Evolutionary conservation across 2,888 invertebrate genomes (phyloP), one percentile per base, ranked within the genome.

Genomic region (Yponomeuta cagnagella): DNA sequence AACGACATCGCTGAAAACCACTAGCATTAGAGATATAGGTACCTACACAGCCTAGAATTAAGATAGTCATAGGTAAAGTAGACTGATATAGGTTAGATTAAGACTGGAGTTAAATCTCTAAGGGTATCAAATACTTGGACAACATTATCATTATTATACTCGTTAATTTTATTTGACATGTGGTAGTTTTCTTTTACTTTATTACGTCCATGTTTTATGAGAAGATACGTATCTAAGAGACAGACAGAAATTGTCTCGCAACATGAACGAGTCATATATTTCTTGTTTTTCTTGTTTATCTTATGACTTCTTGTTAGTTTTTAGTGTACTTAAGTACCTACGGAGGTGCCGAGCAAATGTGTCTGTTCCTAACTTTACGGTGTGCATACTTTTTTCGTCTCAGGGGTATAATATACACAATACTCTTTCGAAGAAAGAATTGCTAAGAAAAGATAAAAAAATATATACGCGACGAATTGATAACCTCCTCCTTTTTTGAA

Each of bases 21-120:
- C 52, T 58, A 58, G 15, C 15, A 15, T 12, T 58, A 58, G 52
- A 15, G 12, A 58, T 58, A 23, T 23, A 23, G 23, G 23, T 23
- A 58, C 2, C 1, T 58, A 58, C 2, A 52, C 52, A 52, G 2
- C 9, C 12, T 58, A 15, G 12, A 58, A 15, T 15, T 58, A 58
- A 58, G 52, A 48, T 72, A 72, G 71, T 64, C 70, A 75, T 73
- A 74, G 70, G 77, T 75, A 74, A 75, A 74, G 79, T 83, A 81
- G 83, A 84, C 83, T 84, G 83, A 83, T 77, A 81, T 77, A 74
- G 73, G 73, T 71, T 80, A 80, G 76, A 72, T 73, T 80, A 79
- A 78, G 76, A 15, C 72, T 76, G 37, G 30, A 66, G 52, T 74
- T 75, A 74, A 80, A 80, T 81, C 76, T 80, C 76, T 72, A 75